A percentile compares a stretch with the other conserved stretches of the same genome.
phyloP scores from a whole-genome alignment of 1,140 invertebrate species.

The Mylabris phalerata region DNA sequence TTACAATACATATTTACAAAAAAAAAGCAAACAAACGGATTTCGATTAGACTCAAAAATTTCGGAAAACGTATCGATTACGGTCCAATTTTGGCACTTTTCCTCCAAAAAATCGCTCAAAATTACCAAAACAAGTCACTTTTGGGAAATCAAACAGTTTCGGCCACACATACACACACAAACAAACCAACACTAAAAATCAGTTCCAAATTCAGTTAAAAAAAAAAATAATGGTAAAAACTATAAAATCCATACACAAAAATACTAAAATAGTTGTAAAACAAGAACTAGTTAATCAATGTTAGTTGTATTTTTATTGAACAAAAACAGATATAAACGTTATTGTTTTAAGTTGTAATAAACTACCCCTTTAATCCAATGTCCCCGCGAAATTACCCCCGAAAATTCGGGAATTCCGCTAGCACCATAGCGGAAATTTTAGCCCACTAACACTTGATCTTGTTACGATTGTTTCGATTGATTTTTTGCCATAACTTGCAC shows the following conservation, averaged over 20 bases:
- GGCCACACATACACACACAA: conserved; percentile 22
- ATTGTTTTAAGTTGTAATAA: not conserved
- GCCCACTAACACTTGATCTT: no score
- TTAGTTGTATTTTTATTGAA: conserved; percentile 24
- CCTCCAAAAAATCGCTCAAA: no score
- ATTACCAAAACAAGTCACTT: conserved; percentile 35
- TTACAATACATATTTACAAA: no score
- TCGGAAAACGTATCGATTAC: not conserved
- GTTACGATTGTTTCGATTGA: not conserved
- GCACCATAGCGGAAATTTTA: no score
- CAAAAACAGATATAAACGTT: conserved; percentile 5
- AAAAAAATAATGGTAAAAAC: not conserved
- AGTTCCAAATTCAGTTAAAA: conserved; percentile 18
- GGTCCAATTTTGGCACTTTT: conserved; percentile 23
- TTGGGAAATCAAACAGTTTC: conserved; percentile 39
- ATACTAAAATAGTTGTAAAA: conserved; percentile 10
- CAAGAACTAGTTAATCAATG: conserved; percentile 31
- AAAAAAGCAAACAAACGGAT: no score
- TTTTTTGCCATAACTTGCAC: conserved; percentile 2
- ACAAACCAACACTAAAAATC: conserved; percentile 15
- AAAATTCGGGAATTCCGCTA: no score
- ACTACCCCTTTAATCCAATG: no score
- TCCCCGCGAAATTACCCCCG: no score
- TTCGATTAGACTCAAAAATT: no score
- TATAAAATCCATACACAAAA: conserved; percentile 22